Base-by-base conservation (phyloP, 2,113 vertebrate genomes). In the Cinclus cinclus region DNA sequence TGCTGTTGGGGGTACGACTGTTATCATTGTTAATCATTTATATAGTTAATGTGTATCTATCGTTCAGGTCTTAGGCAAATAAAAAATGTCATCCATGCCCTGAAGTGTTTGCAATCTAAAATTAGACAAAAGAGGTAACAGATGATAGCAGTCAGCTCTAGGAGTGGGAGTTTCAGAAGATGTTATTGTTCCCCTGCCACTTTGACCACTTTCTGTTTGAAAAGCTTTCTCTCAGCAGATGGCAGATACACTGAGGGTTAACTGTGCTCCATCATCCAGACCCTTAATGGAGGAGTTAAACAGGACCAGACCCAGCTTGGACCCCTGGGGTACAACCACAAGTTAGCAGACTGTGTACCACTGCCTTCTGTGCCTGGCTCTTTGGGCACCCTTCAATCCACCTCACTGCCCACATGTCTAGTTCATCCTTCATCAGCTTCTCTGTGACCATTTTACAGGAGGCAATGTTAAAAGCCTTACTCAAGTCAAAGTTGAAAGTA, bases 91-190 rank as follows among this genome's bases (percentile, higher is more conserved):
- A 69, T 70, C 47, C 55, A n/a, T 85, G 78, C 87, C 90, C 87
- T 91, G 78, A 91, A 90, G 84, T 77, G 44, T 93, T 88, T 85
- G 44, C 56, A 67, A 41, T 91, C 75, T 95, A 95, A 95, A 95
- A 87, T 90, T 85, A 59, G 35, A 81, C 42, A 70, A 49, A 93
- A 85, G 71, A 83, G 27, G 31, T 58, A 83, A 49, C 63, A 88
- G 75, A 37, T 85, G 46, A 76, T 59, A 77, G 56, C 5, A 2
- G 47, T 28, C 82, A 33, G 33, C 63, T 80, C 27, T 60, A n/a
- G 71, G 30, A 71, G 79, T 47, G 33, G 68, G 52, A 83, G 23
- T 39, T 59, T 73, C 50, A 30, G 79, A 83, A 86, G 67, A 67
- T 42, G 20, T 62, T 83, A 37, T 12, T 79, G 63, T 89, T 90